Base-by-base conservation (phyloP, 2,797 vertebrate genomes). In the Diceros bicornis region DNA sequence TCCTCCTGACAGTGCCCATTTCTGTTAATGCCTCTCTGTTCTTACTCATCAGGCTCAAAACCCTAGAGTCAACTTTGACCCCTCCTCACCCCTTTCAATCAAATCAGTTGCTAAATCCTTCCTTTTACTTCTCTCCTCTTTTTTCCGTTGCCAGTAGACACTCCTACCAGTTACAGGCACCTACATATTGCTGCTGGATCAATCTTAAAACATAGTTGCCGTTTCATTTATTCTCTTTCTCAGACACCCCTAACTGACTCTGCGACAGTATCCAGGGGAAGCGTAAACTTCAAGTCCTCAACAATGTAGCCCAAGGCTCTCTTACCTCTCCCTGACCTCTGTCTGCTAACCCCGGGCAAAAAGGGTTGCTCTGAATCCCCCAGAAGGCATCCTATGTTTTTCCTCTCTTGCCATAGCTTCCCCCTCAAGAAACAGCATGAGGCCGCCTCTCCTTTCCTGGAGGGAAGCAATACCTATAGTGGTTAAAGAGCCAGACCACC, bases 1-100 rank as follows among this genome's bases (percentile, higher is more conserved):
- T 37, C 61, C 44, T 95, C 16, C 47, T 3, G 27, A 20, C 37
- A 32, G 20, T 8, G 41, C 61, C 62, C 32, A 23, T 72, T 96
- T 88, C 84, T 85, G 72, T 71, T 21, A 59, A 91, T 20, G 52
- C 44, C 14, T 29, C 88, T 84, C 81, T 94, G 78, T 47, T 87
- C 25, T 79, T 61, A 50, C 17, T 66, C 27, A 2, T 7, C 14
- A 41, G 52, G 59, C 66, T 37, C 77, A 59, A 91, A 95, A 72
- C 66, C 50, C 77, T 77, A 32, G 16, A 47, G 68, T 62, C 96
- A 81, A 17, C 68, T 83, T 21, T 55, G 93, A 79, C 3, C 1
- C 14, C 47, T 44, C 41, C 44, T 94, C 84, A 25, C 52, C 14
- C 52, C 52, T 34, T 71, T 81, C 91, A 72, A 34, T 79, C 89